Conservation (phyloP, 2,888 invertebrate species). For the Achlya flavicornis region DNA sequence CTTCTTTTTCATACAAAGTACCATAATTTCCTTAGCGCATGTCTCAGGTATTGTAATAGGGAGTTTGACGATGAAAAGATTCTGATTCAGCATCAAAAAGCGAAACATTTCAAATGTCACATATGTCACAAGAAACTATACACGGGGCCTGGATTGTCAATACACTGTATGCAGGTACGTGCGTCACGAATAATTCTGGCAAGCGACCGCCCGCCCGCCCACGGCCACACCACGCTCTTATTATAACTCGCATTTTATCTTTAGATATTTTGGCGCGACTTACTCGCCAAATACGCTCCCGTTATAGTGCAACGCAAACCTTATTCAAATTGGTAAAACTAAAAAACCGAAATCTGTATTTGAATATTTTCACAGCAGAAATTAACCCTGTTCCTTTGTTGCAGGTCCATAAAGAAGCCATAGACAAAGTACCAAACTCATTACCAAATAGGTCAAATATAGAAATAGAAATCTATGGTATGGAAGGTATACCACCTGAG, state of each 20-base stretch:
- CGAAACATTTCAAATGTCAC: slow-evolving; percentile 99
- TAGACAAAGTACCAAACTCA: slow-evolving; percentile 99
- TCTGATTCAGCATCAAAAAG: slow-evolving; percentile 99
- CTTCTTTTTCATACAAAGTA: slow-evolving; percentile 8
- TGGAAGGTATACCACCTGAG: slow-evolving; percentile 99
- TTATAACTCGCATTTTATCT: slow-evolving; percentile 66
- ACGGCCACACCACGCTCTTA: slow-evolving; percentile 67
- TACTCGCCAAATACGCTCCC: slow-evolving; percentile 54
- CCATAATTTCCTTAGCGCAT: slow-evolving; percentile 79
- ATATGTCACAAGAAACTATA: slow-evolving; percentile 99
- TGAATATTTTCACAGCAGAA: slow-evolving; percentile 17
- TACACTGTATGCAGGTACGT: slow-evolving; percentile 99
- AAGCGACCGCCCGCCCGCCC: slow-evolving; percentile 63
- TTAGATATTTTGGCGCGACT: slow-evolving; percentile 73
- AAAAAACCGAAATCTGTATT: background rate
- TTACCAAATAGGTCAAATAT: slow-evolving; percentile 98
- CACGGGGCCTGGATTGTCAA: slow-evolving; percentile 98
- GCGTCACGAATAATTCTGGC: slow-evolving; percentile 62
- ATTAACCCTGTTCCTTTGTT: slow-evolving; percentile 40
- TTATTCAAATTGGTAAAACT: slow-evolving; percentile 29
- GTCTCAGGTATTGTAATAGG: slow-evolving; percentile 97
- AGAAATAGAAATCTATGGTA: slow-evolving; percentile 99
- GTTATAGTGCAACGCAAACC: slow-evolving; percentile 55
- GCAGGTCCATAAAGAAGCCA: slow-evolving; percentile 99
- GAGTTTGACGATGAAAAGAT: slow-evolving; percentile 99